Percentiles rank a stretch among this genome's conserved stretches.
These are phyloP conservation scores for Philonicus albiceps DNA, from an alignment of 2,888 invertebrate species.

Conservation along the genomic window DNA sequence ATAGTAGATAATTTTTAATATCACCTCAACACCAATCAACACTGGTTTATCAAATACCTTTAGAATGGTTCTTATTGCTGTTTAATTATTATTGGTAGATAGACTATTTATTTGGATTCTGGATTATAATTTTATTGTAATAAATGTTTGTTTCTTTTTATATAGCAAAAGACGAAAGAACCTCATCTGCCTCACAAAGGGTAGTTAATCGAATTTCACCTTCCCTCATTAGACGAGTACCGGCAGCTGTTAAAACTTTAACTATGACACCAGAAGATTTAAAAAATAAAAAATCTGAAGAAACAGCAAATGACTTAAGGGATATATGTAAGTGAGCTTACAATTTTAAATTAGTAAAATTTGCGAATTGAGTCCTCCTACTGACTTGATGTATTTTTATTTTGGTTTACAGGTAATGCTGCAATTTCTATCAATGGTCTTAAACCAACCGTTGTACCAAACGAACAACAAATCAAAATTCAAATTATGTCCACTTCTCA, in stretches of 20 bases:
- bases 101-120: background rate
- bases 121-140: background rate
- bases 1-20: background rate
- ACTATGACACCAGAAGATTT: background rate
- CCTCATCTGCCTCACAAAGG: background rate
- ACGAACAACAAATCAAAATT: background rate
- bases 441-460: background rate
- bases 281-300: background rate
- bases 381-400: no score
- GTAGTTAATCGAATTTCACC: background rate
- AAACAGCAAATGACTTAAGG: background rate
- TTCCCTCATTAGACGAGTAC: background rate
- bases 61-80: background rate
- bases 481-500: background rate
- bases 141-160: background rate
- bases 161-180: background rate
- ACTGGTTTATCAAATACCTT: background rate
- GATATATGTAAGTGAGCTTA: constrained; percentile 13
- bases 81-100: background rate
- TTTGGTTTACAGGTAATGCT: background rate
- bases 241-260: background rate
- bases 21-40: background rate
- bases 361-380: no score
- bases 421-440: background rate
- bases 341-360: no score